Conservation (phyloP, 2,797 vertebrate species). For the Muraenolepis orangiensis region DNA sequence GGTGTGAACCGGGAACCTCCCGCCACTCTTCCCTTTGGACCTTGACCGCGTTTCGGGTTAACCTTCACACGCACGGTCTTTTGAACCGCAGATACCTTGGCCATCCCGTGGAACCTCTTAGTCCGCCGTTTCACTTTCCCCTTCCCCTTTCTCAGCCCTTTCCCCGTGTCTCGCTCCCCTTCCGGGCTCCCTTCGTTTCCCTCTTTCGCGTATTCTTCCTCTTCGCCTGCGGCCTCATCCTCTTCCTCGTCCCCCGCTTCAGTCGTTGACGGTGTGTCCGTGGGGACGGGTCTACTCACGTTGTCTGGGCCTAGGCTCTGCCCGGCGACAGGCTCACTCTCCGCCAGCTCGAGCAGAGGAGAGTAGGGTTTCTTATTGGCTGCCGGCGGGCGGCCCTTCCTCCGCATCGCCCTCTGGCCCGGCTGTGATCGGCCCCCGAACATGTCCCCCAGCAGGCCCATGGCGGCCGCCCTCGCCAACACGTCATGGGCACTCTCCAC, state of each 20-base stretch:
- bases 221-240: background rate
- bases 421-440: slow-evolving; percentile 62
- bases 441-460: slow-evolving; percentile 77
- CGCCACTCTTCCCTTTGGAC: slow-evolving; percentile 24
- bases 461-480: slow-evolving; percentile 80
- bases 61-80: slow-evolving; percentile 35
- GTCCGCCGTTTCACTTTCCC: slow-evolving; percentile 15
- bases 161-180: background rate
- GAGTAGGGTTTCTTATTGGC: slow-evolving; percentile 17
- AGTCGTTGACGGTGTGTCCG: background rate
- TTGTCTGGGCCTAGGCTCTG: slow-evolving; percentile 6
- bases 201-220: background rate
- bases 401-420: slow-evolving; percentile 64
- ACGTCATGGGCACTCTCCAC: slow-evolving; percentile 77
- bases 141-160: background rate
- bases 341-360: background rate
- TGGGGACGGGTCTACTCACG: background rate
- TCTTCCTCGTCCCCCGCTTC: slow-evolving; percentile 30
- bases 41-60: slow-evolving; percentile 6
- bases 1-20: slow-evolving; percentile 49
- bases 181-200: background rate
- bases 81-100: slow-evolving; percentile 13
- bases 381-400: slow-evolving; percentile 34
- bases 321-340: background rate
- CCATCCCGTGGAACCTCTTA: slow-evolving; percentile 19